A percentile compares a stretch with the other conserved stretches of the same genome.
Conservation (phyloP, 2,888 invertebrate species). For the Malacosoma neustria region DNA sequence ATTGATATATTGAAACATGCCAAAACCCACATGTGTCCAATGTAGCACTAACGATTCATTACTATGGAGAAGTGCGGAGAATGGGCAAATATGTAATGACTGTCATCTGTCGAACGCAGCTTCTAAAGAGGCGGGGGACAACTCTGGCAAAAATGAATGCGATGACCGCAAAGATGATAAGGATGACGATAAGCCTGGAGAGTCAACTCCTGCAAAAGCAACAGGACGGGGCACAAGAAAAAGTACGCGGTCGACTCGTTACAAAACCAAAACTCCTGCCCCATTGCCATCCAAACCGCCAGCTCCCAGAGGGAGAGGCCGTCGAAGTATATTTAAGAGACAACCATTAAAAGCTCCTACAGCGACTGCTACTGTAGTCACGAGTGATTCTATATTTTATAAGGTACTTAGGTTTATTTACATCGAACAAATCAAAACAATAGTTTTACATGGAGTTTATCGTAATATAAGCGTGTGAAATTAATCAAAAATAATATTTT, state of each 20-base stretch:
- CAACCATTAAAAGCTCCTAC: slow-evolving; percentile 87
- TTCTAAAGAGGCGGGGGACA: slow-evolving; percentile 35
- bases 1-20: no score
- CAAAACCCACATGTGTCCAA: slow-evolving; percentile 79
- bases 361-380: slow-evolving; percentile 86
- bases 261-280: slow-evolving; percentile 62
- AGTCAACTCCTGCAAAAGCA: slow-evolving; percentile 57
- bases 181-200: slow-evolving; percentile 40
- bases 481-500: neutral
- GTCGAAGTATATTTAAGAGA: slow-evolving; percentile 86
- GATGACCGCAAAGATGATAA: slow-evolving; percentile 46
- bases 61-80: slow-evolving; percentile 84
- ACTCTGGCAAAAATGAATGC: slow-evolving; percentile 34
- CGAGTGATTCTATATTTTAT: slow-evolving; percentile 83
- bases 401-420: no score
- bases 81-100: slow-evolving; percentile 84
- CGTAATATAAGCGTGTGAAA: no score
- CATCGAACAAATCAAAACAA: no score
- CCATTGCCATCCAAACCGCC: slow-evolving; percentile 36
- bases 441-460: no score
- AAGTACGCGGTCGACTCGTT: slow-evolving; percentile 75
- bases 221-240: slow-evolving; percentile 72
- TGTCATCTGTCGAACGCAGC: slow-evolving; percentile 75
- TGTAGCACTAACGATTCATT: slow-evolving; percentile 81
- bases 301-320: slow-evolving; percentile 80